These are phyloP conservation scores for Lagopus leucura DNA, from an alignment of 2,113 vertebrate genomes.

Conservation along the genomic window DNA sequence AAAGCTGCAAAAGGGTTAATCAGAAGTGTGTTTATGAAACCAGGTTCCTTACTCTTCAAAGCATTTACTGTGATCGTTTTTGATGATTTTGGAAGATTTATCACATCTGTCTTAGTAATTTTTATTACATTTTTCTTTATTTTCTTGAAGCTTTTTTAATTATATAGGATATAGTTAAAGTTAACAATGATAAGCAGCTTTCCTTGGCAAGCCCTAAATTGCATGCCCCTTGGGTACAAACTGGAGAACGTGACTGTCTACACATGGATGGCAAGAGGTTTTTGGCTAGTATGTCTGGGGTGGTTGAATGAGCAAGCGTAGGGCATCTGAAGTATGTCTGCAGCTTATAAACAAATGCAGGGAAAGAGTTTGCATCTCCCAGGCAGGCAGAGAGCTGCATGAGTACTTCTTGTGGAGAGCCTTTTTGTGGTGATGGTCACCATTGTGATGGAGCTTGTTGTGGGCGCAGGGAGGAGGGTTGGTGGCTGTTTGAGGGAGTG, in stretches of 20 bases:
- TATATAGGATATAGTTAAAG: background rate
- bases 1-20: slow-evolving; percentile 57
- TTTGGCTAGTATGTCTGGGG: background rate
- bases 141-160: slow-evolving; percentile 13
- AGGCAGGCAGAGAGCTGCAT: background rate
- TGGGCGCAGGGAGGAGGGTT: background rate
- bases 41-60: background rate
- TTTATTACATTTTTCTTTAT: background rate
- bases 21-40: background rate
- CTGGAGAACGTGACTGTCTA: background rate
- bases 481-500: background rate
- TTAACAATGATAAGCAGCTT: background rate
- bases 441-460: background rate
- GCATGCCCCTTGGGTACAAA: background rate
- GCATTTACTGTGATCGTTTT: background rate
- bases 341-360: background rate
- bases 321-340: background rate
- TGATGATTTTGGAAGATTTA: background rate
- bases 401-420: background rate
- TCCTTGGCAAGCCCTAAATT: background rate
- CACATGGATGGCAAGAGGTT: background rate
- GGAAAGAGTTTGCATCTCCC: background rate
- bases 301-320: background rate
- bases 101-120: background rate
- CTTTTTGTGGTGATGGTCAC: slow-evolving; percentile 4